phyloP scores from a whole-genome alignment of 2,797 vertebrate genomes.

The Myotis myotis region DNA sequence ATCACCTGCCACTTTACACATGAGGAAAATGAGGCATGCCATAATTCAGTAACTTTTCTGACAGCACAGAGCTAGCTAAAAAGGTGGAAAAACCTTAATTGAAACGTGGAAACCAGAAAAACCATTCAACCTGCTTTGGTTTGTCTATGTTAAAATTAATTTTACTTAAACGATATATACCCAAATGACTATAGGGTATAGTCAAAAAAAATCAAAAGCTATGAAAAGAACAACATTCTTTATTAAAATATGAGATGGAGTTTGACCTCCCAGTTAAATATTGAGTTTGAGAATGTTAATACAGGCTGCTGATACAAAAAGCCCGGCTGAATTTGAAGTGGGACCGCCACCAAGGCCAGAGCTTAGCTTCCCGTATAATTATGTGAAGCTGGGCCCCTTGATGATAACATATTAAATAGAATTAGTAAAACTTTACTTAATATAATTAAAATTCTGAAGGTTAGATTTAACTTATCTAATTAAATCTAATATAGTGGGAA shows the following conservation, averaged over 20 bases:
- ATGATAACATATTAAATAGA: constrained; percentile 71
- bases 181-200: background rate
- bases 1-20: background rate
- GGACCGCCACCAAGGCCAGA: background rate
- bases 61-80: background rate
- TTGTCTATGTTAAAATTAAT: constrained; percentile 44
- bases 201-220: background rate
- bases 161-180: constrained; percentile 17
- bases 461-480: constrained; percentile 69
- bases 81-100: constrained; percentile 8
- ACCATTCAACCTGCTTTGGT: background rate
- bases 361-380: constrained; percentile 55
- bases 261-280: constrained; percentile 56
- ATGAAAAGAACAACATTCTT: constrained; percentile 48
- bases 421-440: constrained; percentile 65
- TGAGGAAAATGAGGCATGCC: background rate
- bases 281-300: constrained; percentile 15
- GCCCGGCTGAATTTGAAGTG: constrained; percentile 38
- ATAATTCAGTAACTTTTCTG: background rate
- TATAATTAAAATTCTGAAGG: constrained; percentile 72
- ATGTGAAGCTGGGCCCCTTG: constrained; percentile 48
- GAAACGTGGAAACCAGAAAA: background rate
- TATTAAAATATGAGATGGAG: constrained; percentile 40
- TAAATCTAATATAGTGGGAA: constrained; percentile 66
- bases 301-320: constrained; percentile 41